phyloP scores from a whole-genome alignment of 2,888 invertebrate species.

The Nomada hirtipes region DNA sequence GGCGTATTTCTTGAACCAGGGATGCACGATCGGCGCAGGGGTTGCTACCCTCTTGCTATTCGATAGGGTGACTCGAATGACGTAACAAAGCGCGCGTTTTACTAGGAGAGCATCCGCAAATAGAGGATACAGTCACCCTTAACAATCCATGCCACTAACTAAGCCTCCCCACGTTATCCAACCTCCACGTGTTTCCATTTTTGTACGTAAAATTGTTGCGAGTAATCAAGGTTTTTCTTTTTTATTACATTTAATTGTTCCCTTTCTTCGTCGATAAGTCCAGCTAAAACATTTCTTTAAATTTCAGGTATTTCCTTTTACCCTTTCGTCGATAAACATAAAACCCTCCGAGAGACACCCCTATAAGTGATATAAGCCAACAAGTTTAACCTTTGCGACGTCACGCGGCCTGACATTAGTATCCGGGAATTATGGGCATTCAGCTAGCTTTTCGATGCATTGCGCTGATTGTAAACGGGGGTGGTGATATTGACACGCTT shows the following conservation, averaged over 20 bases:
- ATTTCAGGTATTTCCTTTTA: background rate
- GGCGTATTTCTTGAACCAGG: slow-evolving; percentile 82
- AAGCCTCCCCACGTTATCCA: background rate
- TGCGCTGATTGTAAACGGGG: slow-evolving; percentile 63
- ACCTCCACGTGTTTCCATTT: background rate
- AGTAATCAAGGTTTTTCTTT: background rate
- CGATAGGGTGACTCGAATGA: slow-evolving; percentile 78
- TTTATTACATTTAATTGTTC: background rate
- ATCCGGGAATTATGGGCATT: slow-evolving; percentile 76
- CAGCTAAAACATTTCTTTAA: background rate
- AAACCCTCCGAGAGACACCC: too few species aligned
- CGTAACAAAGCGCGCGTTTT: slow-evolving; percentile 84
- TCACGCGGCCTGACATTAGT: slow-evolving; percentile 79
- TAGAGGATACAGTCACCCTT: slow-evolving; percentile 53
- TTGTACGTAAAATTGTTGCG: background rate
- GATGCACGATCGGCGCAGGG: slow-evolving; percentile 73
- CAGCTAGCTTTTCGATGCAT: slow-evolving; percentile 42
- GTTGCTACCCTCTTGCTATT: slow-evolving; percentile 63
- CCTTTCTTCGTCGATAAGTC: background rate
- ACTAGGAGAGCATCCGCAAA: slow-evolving; percentile 76
- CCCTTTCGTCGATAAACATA: too few species aligned
- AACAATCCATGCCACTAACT: background rate
- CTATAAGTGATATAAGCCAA: slow-evolving; percentile 69
- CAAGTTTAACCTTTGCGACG: slow-evolving; percentile 81
- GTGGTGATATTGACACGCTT: slow-evolving; percentile 78